phyloP scores from a whole-genome alignment of 64 coral and sea anemone species.

The Montipora foliosa region DNA sequence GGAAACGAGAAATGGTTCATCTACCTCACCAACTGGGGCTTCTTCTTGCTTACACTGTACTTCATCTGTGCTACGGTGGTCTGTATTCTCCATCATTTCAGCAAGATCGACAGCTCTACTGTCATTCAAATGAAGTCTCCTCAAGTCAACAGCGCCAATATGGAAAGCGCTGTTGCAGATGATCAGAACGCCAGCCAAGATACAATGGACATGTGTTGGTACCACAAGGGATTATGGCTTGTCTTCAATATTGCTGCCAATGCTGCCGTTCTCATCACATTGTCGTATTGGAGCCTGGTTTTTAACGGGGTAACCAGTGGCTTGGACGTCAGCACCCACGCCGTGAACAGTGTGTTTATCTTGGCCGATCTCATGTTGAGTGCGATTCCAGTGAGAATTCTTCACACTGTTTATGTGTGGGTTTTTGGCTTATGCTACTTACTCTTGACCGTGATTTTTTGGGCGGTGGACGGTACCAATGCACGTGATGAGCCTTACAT shows the following conservation, averaged over 20 bases:
- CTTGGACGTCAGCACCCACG: slow-evolving; percentile 72
- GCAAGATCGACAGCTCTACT: slow-evolving; percentile 27
- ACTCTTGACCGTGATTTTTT: slow-evolving; percentile 69
- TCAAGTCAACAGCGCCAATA: not conserved
- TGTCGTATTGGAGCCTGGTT: slow-evolving; percentile 65
- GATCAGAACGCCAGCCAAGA: slow-evolving; percentile 7
- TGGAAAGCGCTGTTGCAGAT: slow-evolving; percentile 19
- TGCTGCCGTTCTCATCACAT: slow-evolving; percentile 51
- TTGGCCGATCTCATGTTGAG: slow-evolving; percentile 63
- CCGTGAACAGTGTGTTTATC: slow-evolving; percentile 74
- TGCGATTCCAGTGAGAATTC: slow-evolving; percentile 60
- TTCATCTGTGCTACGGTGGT: slow-evolving; percentile 70
- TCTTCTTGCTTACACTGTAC: slow-evolving; percentile 48
- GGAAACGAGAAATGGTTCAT: slow-evolving; percentile 76
- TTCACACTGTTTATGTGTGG: slow-evolving; percentile 74
- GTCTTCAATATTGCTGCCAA: slow-evolving; percentile 80
- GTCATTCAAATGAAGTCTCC: slow-evolving; percentile 57
- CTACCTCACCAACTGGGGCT: slow-evolving; percentile 83
- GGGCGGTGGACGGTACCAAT: slow-evolving; percentile 64
- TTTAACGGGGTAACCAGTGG: slow-evolving; percentile 16
- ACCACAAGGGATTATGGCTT: slow-evolving; percentile 82
- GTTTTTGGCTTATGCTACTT: slow-evolving; percentile 55
- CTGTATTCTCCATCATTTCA: slow-evolving; percentile 49
- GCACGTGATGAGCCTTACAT: slow-evolving; percentile 51
- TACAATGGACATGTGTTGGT: slow-evolving; percentile 51